Evolutionary conservation across 1,140 invertebrate genomes (phyloP).

Genomic region (Pinna nobilis): DNA sequence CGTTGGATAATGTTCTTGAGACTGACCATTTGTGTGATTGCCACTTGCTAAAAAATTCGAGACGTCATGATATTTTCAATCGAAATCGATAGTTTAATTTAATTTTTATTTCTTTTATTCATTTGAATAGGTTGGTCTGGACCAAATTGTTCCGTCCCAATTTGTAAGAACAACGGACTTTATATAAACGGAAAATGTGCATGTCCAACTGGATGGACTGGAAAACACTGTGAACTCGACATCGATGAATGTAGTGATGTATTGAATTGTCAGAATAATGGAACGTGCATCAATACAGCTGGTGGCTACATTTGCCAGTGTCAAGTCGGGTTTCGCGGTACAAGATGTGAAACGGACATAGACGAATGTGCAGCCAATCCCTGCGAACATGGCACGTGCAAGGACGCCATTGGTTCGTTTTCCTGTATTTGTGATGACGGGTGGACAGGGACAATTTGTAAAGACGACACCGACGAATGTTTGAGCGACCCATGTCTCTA

Average conservation of each 20-base stretch:
- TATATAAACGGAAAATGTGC: constrained; percentile 1
- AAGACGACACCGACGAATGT: constrained; percentile 39
- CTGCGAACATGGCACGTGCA: constrained; percentile 35
- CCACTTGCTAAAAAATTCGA: neutral
- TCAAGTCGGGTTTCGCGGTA: constrained; percentile 30
- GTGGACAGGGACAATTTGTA: constrained; percentile 23
- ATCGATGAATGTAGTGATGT: constrained; percentile 24
- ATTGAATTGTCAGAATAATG: constrained; percentile 23
- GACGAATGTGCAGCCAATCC: constrained; percentile 37
- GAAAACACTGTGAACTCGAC: constrained; percentile 18
- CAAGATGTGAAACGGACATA: constrained; percentile 80
- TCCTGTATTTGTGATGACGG: constrained; percentile 22
- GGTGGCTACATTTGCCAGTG: constrained; percentile 43
- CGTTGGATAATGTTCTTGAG: neutral
- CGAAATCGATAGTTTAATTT: too few relatives aligned
- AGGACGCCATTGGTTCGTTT: neutral
- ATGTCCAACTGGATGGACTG: constrained; percentile 17
- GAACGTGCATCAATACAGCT: constrained; percentile 15
- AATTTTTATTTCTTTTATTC: too few relatives aligned
- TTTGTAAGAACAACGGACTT: constrained; percentile 21
- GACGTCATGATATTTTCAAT: neutral
- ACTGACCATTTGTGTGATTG: neutral
- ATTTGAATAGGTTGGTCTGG: constrained; percentile 27
- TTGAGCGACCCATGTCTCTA: constrained; percentile 27
- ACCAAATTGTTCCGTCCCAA: constrained; percentile 10